Base-by-base conservation (phyloP, 2,888 invertebrate species). In the Drosophila cyrtoloma region DNA sequence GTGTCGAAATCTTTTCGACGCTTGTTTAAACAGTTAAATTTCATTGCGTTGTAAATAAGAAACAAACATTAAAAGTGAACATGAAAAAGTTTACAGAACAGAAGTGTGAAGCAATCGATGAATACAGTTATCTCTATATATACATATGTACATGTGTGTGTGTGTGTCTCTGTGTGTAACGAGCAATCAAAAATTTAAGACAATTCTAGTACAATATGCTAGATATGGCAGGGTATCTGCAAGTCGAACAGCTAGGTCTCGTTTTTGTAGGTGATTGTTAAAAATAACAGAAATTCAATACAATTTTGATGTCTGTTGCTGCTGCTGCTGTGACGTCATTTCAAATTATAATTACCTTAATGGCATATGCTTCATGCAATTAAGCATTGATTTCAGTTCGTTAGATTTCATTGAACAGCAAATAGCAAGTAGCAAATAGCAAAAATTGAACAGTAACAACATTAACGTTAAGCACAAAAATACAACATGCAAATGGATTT, bases 291-390 rank as follows among this genome's bases (percentile, higher is more conserved):
- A 9, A 47, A 26, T 47, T 16, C 2, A 85, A 84, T 89, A 86
- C 71, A 72, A 81, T 84, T 77, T 62, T 63, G 60, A 71, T 80
- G 76, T 71, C 56, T 77, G 53, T 26, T n/a, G 55, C 50, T 65
- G 62, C 57, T 62, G 72, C 67, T 32, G 9, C 9, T 32, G 32
- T 35, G 35, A 35, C 14, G 35, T 35, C 89, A 71, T 55, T 16
- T 63, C 89, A 75, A 84, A 84, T 89, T 84, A 81, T 89, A 84
- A 86, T 89, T 89, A 84, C 76, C 79, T 81, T 76, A 84, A 86
- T 89, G 79, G 79, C 71, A 66, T 73, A 79, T 81, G 79, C 86
- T 86, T 74, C 66, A 71, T 75, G 77, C 71, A 81, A 89, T 75
- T 84, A 75, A 69, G 75, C 84, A 83, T 63, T 82, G 71, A 73